Conservation (phyloP, 2,888 invertebrate genomes). For the Dolichopus griseipennis region DNA sequence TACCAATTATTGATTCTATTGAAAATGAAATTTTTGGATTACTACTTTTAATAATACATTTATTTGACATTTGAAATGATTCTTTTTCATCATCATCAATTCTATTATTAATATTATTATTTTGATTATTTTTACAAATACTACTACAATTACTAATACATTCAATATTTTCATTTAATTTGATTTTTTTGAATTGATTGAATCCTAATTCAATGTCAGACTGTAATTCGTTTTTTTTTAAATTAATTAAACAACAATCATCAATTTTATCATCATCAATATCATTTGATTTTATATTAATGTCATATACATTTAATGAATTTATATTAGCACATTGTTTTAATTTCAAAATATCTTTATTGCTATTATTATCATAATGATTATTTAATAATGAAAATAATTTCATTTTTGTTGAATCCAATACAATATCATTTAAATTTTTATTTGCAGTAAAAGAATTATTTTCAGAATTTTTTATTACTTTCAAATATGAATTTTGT, state of each 20-base stretch:
- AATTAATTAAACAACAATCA: too few relatives aligned
- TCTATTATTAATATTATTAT: neutral
- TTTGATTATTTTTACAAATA: neutral
- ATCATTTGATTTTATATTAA: too few relatives aligned
- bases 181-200: neutral
- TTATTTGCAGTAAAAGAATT: neutral
- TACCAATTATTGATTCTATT: conserved; percentile 63
- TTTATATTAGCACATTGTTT: too few relatives aligned
- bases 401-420: too few relatives aligned
- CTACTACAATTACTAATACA: neutral
- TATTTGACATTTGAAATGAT: conserved; percentile 1
- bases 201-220: neutral
- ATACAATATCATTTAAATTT: too few relatives aligned
- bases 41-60: conserved; percentile 19
- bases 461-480: neutral
- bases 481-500: too few relatives aligned
- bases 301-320: too few relatives aligned
- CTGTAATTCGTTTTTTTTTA: too few relatives aligned
- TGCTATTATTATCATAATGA: neutral
- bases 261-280: neutral
- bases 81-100: neutral
- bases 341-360: too few relatives aligned
- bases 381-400: too few relatives aligned
- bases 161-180: neutral
- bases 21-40: conserved; percentile 44